phyloP scores from a whole-genome alignment of 2,888 invertebrate species.

The Dryococelus australis region DNA sequence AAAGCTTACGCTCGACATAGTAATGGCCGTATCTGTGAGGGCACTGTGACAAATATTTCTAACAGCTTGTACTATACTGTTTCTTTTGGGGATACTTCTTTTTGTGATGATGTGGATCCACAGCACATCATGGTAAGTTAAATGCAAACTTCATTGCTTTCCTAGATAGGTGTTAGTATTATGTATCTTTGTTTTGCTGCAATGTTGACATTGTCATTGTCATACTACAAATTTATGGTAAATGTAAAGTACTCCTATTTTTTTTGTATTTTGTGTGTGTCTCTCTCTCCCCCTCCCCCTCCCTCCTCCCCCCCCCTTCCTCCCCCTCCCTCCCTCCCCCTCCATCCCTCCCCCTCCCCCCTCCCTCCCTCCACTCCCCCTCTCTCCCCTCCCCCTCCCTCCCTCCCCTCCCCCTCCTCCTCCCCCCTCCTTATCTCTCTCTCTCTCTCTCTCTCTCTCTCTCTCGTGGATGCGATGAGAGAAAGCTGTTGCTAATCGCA shows the following conservation, averaged over 20 bases:
- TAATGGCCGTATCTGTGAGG: constrained; percentile 67
- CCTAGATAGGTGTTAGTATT: neutral
- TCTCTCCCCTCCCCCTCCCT: neutral
- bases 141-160: neutral
- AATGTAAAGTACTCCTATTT: neutral
- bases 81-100: constrained; percentile 68
- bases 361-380: neutral
- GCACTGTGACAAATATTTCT: constrained; percentile 60
- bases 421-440: too few species aligned
- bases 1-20: constrained; percentile 69
- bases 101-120: constrained; percentile 66
- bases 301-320: neutral
- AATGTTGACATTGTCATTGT: neutral
- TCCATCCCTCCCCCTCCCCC: too few species aligned
- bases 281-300: neutral
- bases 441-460: neutral
- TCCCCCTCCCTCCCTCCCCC: neutral
- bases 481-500: too few species aligned
- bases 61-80: constrained; percentile 65
- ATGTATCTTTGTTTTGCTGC: neutral
- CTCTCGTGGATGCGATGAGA: too few species aligned
- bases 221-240: too few species aligned
- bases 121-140: constrained; percentile 62
- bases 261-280: too few species aligned
- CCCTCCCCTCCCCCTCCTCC: neutral